Evolutionary conservation across 2,113 vertebrate species (phyloP).

Genomic region (Meleagris gallopavo): DNA sequence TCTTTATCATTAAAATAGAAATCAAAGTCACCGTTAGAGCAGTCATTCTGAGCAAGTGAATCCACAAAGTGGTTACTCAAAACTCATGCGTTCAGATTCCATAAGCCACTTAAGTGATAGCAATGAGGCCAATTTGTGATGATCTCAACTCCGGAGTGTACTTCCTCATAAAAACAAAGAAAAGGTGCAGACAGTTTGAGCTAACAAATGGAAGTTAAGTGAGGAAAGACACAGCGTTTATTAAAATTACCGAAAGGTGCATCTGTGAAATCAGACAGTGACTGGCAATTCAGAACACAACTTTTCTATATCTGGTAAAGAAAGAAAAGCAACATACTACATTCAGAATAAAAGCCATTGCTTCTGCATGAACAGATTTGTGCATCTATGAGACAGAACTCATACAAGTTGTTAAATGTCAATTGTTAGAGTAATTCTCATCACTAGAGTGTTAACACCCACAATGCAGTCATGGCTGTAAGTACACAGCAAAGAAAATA

Average conservation of each 20-base stretch:
- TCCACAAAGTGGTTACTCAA: background rate
- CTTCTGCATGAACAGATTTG: conserved; percentile 56
- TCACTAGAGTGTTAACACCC: background rate
- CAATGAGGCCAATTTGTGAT: conserved; percentile 28
- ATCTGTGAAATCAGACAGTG: conserved; percentile 63
- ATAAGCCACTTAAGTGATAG: conserved; percentile 51
- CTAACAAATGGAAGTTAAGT: conserved; percentile 21
- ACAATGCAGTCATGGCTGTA: conserved; percentile 15
- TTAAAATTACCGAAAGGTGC: conserved; percentile 51
- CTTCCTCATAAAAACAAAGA: conserved; percentile 40
- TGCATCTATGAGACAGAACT: conserved; percentile 36
- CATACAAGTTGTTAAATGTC: conserved; percentile 32
- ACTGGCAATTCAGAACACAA: conserved; percentile 58
- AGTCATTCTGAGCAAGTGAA: conserved; percentile 24
- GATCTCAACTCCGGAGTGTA: conserved; percentile 28
- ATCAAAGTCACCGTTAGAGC: conserved; percentile 38
- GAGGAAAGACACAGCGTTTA: conserved; percentile 49
- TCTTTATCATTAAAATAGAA: background rate
- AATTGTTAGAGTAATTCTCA: conserved; percentile 26
- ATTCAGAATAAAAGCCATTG: conserved; percentile 45
- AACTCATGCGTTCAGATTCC: conserved; percentile 47
- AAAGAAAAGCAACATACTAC: conserved; percentile 48
- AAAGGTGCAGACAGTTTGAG: conserved; percentile 10
- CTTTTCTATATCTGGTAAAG: conserved; percentile 26
- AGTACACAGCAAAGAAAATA: conserved; percentile 11